Evolutionary conservation across 23 tunicate genomes (phyloP).

Genomic region (Diplosoma virens): DNA sequence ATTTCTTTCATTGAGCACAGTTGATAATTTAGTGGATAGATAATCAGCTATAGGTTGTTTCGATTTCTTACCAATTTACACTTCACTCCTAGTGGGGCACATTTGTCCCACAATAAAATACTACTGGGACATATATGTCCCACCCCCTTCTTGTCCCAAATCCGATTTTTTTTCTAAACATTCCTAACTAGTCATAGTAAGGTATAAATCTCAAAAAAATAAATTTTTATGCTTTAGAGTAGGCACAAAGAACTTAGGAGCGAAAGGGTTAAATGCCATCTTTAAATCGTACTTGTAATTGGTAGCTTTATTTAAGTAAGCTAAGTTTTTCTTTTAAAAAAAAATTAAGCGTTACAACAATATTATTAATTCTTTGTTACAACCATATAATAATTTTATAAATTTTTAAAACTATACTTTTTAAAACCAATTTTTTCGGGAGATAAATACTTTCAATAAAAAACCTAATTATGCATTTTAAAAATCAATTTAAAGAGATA

Average conservation of each 20-base stretch:
- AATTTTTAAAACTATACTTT: too few relatives aligned
- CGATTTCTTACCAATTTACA: background rate
- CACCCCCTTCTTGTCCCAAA: background rate
- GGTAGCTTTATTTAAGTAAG: too few relatives aligned
- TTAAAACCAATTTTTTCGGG: too few relatives aligned
- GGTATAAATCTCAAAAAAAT: background rate
- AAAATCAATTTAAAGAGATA: too few relatives aligned
- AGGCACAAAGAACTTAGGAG: background rate
- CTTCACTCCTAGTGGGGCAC: background rate
- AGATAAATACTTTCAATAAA: too few relatives aligned
- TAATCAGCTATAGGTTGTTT: background rate
- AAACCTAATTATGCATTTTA: too few relatives aligned
- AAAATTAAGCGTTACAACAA: too few relatives aligned
- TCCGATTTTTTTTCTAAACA: background rate
- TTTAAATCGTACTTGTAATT: too few relatives aligned
- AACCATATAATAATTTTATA: too few relatives aligned
- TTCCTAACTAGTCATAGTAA: background rate
- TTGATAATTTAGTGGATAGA: background rate
- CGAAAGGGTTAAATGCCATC: background rate
- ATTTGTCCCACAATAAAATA: background rate
- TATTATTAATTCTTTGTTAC: too few relatives aligned
- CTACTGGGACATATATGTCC: background rate
- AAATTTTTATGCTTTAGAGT: background rate
- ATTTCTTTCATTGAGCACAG: background rate
- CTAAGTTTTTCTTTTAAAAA: too few relatives aligned